Evolutionary conservation across 2,113 vertebrate genomes (phyloP).

Genomic region (Engystomops pustulosus): DNA sequence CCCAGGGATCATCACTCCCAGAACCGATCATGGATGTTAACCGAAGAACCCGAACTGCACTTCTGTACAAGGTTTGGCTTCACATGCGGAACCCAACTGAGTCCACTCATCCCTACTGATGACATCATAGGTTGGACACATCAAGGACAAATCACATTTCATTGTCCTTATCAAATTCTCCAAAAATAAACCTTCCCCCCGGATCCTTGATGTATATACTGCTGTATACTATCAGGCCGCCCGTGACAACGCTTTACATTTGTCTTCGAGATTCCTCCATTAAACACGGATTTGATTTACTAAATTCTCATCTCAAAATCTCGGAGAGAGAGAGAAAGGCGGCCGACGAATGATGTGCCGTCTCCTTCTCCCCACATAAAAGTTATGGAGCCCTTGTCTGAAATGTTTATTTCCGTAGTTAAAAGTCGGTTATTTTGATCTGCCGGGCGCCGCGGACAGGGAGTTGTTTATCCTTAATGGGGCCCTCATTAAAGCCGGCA

Average conservation of each 20-base stretch:
- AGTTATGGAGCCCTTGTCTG: conserved; percentile 6
- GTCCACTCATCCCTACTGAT: too few relatives aligned
- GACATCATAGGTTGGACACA: too few relatives aligned
- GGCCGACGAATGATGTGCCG: neutral
- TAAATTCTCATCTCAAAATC: conserved; percentile 4
- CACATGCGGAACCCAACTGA: too few relatives aligned
- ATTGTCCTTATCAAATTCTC: too few relatives aligned
- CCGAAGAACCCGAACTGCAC: too few relatives aligned
- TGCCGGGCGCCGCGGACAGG: neutral
- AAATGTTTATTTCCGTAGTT: conserved; percentile 11
- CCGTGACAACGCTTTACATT: too few relatives aligned
- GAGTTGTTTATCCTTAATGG: conserved; percentile 27
- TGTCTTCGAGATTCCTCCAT: neutral
- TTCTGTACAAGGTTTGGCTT: too few relatives aligned
- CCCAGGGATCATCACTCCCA: too few relatives aligned
- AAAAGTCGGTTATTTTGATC: conserved; percentile 19
- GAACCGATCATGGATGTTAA: too few relatives aligned
- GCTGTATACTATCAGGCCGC: neutral
- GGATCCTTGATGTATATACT: neutral
- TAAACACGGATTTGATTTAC: neutral
- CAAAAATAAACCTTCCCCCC: too few relatives aligned
- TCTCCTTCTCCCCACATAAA: conserved; percentile 10
- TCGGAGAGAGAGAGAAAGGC: too few relatives aligned
- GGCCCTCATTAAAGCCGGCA: conserved; percentile 11
- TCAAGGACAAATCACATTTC: too few relatives aligned